Base-by-base conservation (phyloP, 2,113 vertebrate species). In the Cryptotis parvus region DNA sequence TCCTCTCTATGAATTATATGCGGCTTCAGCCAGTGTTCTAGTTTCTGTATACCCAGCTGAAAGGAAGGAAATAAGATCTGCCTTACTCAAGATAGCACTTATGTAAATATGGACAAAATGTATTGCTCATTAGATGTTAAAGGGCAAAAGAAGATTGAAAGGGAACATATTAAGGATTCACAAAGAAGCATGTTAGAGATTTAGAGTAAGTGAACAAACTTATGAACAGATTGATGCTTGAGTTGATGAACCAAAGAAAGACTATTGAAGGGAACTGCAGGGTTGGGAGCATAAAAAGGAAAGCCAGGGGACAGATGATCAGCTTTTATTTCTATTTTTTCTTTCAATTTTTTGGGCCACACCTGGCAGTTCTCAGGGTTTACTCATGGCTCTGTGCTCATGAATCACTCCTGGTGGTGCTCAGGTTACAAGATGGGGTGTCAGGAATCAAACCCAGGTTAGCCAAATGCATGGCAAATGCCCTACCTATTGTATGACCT, bases 281-380 rank as follows among this genome's bases (percentile, higher is more conserved):
- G 68, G 31, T 29, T 89, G 80, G 65, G 88, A 85, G 33, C 37
- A 73, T 27, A 87, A 22, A 92, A 75, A 52, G 33, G 73, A 35
- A 89, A 89, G 68, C 29, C 31, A 68, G 1, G 45, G 35, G 63
- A 61, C 43, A 72, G 55, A 81, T 45, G 80, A 41, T 78, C 49
- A 37, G 35, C 4, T 35, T 88, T 76, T 41, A 41, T 35, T 43
- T 84, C 73, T 70, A 6, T 58, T 58, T 87, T 31, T 85, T 72
- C 45, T 49, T 49, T 49, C 45, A 49, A 14, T 49, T 49, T n/a
- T 49, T 49, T 49, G 45, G 45, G 10, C 45, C 45, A 49, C 2
- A 49, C 14, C 45, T 49, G 45, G 45, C 14, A 14, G 45, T 49
- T 9, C 45, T 49, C 45, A 49, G 45, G 45, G 45, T 14, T 45